These are phyloP conservation scores for Thinocorus orbignyianus DNA, from an alignment of 2,113 vertebrate genomes.

Conservation along the genomic window DNA sequence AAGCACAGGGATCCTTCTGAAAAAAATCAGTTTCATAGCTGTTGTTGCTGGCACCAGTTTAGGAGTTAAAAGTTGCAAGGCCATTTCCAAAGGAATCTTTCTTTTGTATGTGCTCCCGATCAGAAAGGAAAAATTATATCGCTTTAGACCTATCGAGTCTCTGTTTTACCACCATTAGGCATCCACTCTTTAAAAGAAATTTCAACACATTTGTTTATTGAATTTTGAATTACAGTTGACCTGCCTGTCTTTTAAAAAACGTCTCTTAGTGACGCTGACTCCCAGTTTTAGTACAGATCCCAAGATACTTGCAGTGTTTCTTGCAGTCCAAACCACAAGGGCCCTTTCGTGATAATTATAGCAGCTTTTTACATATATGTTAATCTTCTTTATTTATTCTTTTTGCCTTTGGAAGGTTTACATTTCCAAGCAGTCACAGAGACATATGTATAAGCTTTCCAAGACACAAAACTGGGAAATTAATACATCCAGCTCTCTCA, in stretches of 20 bases:
- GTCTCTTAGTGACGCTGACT: not conserved
- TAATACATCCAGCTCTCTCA: not conserved
- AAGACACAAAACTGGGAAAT: not conserved
- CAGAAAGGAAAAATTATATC: not conserved
- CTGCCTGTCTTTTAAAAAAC: not conserved
- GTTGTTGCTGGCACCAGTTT: not conserved
- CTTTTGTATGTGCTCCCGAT: not conserved
- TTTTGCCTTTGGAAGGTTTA: slow-evolving; percentile 33
- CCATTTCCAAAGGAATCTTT: not conserved
- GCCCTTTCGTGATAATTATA: slow-evolving; percentile 18
- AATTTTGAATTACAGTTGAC: not conserved
- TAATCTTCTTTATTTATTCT: slow-evolving; percentile 44
- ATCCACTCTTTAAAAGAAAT: not conserved
- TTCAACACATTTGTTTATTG: not conserved
- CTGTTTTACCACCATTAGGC: not conserved
- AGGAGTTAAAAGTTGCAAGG: not conserved
- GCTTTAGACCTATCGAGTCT: not conserved
- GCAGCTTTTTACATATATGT: slow-evolving; percentile 16
- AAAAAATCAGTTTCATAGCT: not conserved
- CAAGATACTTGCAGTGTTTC: not conserved
- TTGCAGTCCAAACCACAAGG: not conserved
- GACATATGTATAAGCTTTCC: not conserved
- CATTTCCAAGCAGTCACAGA: not conserved
- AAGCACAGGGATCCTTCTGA: not conserved
- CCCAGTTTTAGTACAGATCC: not conserved